These are phyloP conservation scores for Alauda arvensis DNA, from an alignment of 2,797 vertebrate species.

Conservation along the genomic window DNA sequence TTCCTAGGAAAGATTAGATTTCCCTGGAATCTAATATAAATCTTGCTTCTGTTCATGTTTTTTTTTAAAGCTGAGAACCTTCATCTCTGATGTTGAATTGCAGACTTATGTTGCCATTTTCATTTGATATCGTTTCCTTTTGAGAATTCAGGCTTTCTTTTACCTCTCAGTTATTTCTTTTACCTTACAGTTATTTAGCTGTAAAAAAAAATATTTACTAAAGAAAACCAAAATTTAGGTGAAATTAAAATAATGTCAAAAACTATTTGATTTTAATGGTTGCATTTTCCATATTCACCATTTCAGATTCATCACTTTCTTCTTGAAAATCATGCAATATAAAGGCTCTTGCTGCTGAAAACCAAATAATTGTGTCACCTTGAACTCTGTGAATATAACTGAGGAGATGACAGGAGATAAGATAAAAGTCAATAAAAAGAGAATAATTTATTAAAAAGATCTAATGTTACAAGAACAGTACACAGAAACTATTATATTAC, in stretches of 20 bases:
- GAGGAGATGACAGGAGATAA: conserved; percentile 70
- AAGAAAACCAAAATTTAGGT: not conserved
- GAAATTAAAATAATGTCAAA: not conserved
- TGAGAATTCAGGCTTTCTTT: not conserved
- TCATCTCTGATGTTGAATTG: not conserved
- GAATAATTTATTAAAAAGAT: conserved; percentile 83
- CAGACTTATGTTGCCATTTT: not conserved
- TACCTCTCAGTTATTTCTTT: not conserved
- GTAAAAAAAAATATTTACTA: not conserved
- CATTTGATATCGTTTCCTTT: not conserved
- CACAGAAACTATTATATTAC: conserved; percentile 77
- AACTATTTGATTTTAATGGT: not conserved
- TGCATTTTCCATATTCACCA: not conserved
- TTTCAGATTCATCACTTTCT: not conserved
- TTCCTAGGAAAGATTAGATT: not conserved
- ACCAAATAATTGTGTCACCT: not conserved
- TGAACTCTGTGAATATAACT: not conserved
- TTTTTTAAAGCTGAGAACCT: not conserved
- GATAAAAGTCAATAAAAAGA: conserved; percentile 82
- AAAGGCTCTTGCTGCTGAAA: not conserved
- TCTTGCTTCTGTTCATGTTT: not conserved
- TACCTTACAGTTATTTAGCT: not conserved
- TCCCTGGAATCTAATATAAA: not conserved
- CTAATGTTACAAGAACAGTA: conserved; percentile 82
- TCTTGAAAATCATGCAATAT: not conserved